phyloP scores from a whole-genome alignment of 2,888 invertebrate genomes.

The Mimachlamys varia region DNA sequence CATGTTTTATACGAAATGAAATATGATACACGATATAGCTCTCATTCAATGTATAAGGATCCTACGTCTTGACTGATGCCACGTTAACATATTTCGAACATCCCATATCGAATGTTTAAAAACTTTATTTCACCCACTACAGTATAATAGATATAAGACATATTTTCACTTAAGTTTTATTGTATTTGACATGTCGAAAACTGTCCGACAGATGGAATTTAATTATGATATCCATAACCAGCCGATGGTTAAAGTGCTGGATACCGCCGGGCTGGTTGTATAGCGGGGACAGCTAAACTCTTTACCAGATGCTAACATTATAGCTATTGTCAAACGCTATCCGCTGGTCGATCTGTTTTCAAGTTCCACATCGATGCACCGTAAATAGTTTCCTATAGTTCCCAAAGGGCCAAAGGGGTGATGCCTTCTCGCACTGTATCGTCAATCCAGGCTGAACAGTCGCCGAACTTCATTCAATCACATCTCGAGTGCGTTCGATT shows the following conservation, averaged over 20 bases:
- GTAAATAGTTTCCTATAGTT: conserved; percentile 31
- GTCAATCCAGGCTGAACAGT: conserved; percentile 31
- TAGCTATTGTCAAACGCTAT: not conserved
- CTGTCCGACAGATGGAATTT: conserved; percentile 19
- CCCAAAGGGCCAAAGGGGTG: conserved; percentile 6
- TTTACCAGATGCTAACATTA: conserved; percentile 31
- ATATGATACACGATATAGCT: too few species aligned
- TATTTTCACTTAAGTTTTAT: not conserved
- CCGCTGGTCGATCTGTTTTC: conserved; percentile 12
- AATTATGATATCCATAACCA: conserved; percentile 31
- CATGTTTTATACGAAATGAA: too few species aligned
- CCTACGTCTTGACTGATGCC: too few species aligned
- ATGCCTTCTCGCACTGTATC: conserved; percentile 2
- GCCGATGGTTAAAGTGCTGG: not conserved
- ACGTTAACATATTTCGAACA: too few species aligned
- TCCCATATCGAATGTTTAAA: too few species aligned
- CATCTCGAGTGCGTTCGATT: conserved; percentile 13
- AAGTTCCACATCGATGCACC: conserved; percentile 22
- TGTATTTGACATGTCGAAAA: not conserved
- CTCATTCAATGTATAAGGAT: too few species aligned
- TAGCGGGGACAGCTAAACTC: not conserved
- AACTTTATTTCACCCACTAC: too few species aligned
- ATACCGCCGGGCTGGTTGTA: not conserved
- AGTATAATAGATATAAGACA: not conserved
- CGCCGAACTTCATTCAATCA: conserved; percentile 31